Evolutionary conservation across 2,113 vertebrate species (phyloP), one percentile per base, ranked within the genome.

Genomic region (Verasper variegatus): DNA sequence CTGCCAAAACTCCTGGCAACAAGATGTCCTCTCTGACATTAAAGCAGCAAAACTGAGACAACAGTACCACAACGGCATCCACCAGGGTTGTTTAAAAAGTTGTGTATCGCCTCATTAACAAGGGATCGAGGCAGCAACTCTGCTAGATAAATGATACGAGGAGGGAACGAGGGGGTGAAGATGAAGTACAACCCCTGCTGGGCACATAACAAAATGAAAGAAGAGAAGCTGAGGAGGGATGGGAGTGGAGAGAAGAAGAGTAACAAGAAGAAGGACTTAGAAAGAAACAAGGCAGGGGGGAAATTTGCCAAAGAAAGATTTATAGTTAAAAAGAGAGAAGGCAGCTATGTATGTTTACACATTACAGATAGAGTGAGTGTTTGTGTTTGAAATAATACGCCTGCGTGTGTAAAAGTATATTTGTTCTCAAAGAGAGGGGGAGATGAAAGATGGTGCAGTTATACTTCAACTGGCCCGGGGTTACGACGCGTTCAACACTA

Each of bases 131-230:
- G 59, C 51, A 21, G n/a, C 21, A 52, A 18, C 21, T 64, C 64
- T 40, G 64, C 71, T 66, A 31, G 57, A 74, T 61, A 56, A 55
- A 81, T 79, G 47, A 51, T 52, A 58, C 66, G 58, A 66, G 21
- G 35, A 58, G 21, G 24, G 8, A 49, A 62, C 49, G 31, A 51
- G 24, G 64, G 54, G 15, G 26, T 60, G 47, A 56, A 17, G 71
- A 81, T 56, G 49, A 82, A 82, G 74, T 74, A 84, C 18, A 76
- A 76, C 69, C 57, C 73, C 86, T 82, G 83, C 75, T 78, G 27
- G 68, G 61, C 49, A 70, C 61, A 42, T 2, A 42, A 67, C 26
- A 37, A 83, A 54, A 78, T 57, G 23, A 65, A 80, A 84, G 66
- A 70, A 21, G 45, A 61, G 47, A 31, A 1, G 45, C 54, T 20